A percentile compares a stretch with the other conserved stretches of the same genome.
Evolutionary conservation across 2,113 vertebrate species (phyloP).

Genomic region (Melanerpes formicivorus): DNA sequence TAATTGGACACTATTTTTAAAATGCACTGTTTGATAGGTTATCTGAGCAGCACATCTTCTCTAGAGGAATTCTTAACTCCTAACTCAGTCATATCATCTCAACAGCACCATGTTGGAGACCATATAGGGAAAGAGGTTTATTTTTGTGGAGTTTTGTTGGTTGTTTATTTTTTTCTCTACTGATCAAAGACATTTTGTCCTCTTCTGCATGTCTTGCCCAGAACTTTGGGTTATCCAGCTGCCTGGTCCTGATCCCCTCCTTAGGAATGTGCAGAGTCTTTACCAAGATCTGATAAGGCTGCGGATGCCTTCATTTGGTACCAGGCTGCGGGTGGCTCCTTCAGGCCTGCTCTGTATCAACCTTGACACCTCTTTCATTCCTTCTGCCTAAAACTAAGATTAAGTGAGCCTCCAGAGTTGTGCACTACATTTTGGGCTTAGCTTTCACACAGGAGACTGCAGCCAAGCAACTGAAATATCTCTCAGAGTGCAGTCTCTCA

Average conservation of each 20-base stretch:
- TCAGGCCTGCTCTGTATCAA: slow-evolving; percentile 4
- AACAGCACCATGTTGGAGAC: neutral
- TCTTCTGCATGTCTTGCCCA: neutral
- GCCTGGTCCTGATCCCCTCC: neutral
- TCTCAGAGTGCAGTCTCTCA: neutral
- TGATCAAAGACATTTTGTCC: slow-evolving; percentile 10
- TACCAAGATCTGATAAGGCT: neutral
- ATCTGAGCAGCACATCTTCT: neutral
- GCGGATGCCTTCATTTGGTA: neutral
- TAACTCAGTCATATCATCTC: neutral
- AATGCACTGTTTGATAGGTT: neutral
- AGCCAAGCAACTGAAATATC: neutral
- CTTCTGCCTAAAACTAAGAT: neutral
- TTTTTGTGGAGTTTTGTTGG: neutral
- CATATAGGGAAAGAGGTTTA: neutral
- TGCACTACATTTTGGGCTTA: neutral
- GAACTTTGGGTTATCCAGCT: neutral
- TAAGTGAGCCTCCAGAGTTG: neutral
- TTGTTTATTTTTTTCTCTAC: neutral
- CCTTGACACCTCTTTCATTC: slow-evolving; percentile 24
- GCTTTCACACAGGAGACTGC: neutral
- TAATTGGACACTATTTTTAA: neutral
- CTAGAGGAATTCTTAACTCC: neutral
- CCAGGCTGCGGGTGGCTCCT: neutral
- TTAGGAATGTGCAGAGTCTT: neutral